Evolutionary conservation across 2,888 invertebrate species (phyloP).

Genomic region (Sepiola atlantica): DNA sequence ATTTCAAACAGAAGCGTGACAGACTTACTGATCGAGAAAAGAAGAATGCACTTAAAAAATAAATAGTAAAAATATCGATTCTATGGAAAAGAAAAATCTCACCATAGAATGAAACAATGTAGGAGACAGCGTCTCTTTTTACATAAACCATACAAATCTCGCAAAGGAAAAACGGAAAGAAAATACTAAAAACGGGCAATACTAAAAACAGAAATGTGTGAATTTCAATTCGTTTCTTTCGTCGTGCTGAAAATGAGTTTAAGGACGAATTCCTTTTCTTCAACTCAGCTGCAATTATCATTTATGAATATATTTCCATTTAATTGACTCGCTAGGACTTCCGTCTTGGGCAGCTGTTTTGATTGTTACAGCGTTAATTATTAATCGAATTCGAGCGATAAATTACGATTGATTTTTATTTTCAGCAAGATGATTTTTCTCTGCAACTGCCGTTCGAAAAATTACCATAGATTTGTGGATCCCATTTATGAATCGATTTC

Average conservation of each 20-base stretch:
- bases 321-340: background rate
- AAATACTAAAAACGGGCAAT: background rate
- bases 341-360: background rate
- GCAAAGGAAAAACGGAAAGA: background rate
- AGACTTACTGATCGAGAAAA: background rate
- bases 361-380: background rate
- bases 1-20: too few relatives aligned
- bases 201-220: background rate
- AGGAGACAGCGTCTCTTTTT: background rate
- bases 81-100: too few relatives aligned
- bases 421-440: background rate
- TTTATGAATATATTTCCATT: conserved; percentile 32
- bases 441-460: background rate
- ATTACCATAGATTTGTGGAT: background rate
- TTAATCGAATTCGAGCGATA: background rate
- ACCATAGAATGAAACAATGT: background rate
- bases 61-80: background rate
- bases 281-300: background rate
- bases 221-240: background rate
- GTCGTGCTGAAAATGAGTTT: conserved; percentile 6
- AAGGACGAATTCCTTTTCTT: background rate
- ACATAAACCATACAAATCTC: conserved; percentile 16
- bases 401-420: background rate
- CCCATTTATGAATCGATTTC: background rate
- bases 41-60: background rate